Percentiles rank a stretch among this genome's conserved stretches.
These are phyloP conservation scores for Onthophagus sagittarius DNA, from an alignment of 2,888 invertebrate species.

Conservation along the genomic window DNA sequence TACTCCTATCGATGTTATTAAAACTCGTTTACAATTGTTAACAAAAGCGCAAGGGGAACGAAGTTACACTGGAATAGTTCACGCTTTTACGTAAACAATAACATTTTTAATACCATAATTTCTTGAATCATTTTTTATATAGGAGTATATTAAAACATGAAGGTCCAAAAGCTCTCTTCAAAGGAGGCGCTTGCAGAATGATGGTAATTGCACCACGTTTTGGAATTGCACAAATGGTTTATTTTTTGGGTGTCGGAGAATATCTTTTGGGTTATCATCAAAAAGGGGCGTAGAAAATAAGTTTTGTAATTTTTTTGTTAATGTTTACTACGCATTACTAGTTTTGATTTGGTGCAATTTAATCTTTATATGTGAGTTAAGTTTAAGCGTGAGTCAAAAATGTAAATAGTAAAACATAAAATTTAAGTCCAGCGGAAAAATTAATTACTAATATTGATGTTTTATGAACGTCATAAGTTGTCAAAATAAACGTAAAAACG, in stretches of 20 bases:
- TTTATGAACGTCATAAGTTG: too few relatives aligned
- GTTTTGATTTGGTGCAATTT: too few relatives aligned
- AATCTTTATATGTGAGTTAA: too few relatives aligned
- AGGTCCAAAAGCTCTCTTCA: conserved; percentile 92
- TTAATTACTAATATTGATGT: too few relatives aligned
- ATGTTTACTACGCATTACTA: too few relatives aligned
- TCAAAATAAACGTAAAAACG: too few relatives aligned
- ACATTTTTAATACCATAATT: background rate
- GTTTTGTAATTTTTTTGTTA: too few relatives aligned
- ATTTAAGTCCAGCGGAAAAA: too few relatives aligned
- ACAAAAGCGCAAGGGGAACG: conserved; percentile 82
- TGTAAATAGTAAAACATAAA: too few relatives aligned
- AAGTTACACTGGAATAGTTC: conserved; percentile 79
- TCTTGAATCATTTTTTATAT: conserved; percentile 33
- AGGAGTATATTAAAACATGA: conserved; percentile 84
- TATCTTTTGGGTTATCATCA: conserved; percentile 53
- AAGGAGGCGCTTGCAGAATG: conserved; percentile 95
- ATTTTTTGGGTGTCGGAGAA: conserved; percentile 95
- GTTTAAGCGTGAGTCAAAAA: too few relatives aligned
- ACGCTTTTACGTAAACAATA: conserved; percentile 76
- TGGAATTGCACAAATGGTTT: conserved; percentile 97
- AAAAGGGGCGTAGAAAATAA: background rate
- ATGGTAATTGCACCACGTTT: conserved; percentile 98
- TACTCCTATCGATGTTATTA: conserved; percentile 97
- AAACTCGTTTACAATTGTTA: conserved; percentile 93